Evolutionary conservation across 1,140 invertebrate species (phyloP).

Genomic region (Pseudomyrmex sp.): DNA sequence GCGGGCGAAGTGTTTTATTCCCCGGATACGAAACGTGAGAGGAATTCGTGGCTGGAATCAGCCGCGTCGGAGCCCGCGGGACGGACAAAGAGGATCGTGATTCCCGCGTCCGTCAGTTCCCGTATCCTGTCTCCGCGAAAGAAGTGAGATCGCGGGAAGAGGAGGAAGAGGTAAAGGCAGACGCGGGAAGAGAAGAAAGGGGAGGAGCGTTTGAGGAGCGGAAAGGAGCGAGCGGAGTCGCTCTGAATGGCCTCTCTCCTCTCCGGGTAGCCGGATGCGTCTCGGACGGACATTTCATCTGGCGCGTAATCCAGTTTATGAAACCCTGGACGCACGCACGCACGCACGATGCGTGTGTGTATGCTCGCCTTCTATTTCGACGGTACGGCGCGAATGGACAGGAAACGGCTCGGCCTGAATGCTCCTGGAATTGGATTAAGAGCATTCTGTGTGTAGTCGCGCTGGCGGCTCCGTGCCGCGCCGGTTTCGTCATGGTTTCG

Average conservation of each 20-base stretch:
- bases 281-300: conserved; percentile 75
- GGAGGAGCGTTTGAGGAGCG: conserved; percentile 28
- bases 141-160: conserved; percentile 75
- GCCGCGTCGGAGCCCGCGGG: conserved; percentile 66
- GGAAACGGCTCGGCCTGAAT: conserved; percentile 79
- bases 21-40: conserved; percentile 71
- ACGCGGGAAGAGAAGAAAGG: conserved; percentile 2
- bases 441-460: conserved; percentile 64
- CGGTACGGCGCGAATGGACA: conserved; percentile 78
- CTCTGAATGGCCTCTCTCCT: conserved; percentile 77
- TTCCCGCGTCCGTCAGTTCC: conserved; percentile 72
- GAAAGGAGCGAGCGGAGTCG: conserved; percentile 61
- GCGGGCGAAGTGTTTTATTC: conserved; percentile 69
- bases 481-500: conserved; percentile 62
- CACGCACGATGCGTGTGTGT: conserved; percentile 33
- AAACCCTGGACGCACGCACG: conserved; percentile 70
- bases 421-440: conserved; percentile 78
- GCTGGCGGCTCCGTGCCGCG: conserved; percentile 22
- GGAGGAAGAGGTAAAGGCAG: conserved; percentile 64
- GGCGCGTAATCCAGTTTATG: conserved; percentile 81
- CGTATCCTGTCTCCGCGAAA: conserved; percentile 75
- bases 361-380: conserved; percentile 72
- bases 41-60: conserved; percentile 67
- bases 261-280: conserved; percentile 80
- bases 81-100: conserved; percentile 74